Evolutionary conservation across 1,140 invertebrate genomes (phyloP), one percentile per base, ranked within the genome.

Genomic region (Meteorus sp.): DNA sequence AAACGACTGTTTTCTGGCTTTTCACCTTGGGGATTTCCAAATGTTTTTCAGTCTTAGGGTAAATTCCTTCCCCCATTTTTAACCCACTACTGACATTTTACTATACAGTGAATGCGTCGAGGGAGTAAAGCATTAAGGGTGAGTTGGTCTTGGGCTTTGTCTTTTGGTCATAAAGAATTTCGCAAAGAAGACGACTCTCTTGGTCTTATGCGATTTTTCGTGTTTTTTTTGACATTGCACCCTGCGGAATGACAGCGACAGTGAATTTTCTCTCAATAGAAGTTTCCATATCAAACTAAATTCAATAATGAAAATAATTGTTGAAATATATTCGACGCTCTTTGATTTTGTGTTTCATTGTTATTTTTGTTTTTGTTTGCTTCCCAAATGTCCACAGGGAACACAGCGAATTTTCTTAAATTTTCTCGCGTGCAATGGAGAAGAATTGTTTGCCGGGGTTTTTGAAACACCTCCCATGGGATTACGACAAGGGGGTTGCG

Each of bases 1-100:
- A 78, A 80, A 78, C 69, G 73, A 70, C 60, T 44, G 27, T 47
- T 47, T 47, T 22, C 44, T 4, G 44, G 44, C 25, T n/a, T 20
- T n/a, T 22, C 20, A 3, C 9, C 20, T 7, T 11, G 19, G 44
- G 20, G 44, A 25, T 4, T 47, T n/a, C 8, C 44, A 47, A 47
- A 47, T 45, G 43, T 48, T 58, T 37, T 51, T 29, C 13, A 51
- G 48, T 37, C 48, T 47, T 47, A 47, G 20, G 39, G 23, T 27
- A 47, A 39, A 15, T 23, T 11, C 22, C 31, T n/a, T 27, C 19
- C 15, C 35, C 20, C n/a, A n/a, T n/a, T n/a, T n/a, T n/a, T n/a
- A n/a, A n/a, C n/a, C n/a, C n/a, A n/a, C n/a, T n/a, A n/a, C n/a
- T n/a, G n/a, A n/a, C n/a, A n/a, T n/a, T n/a, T n/a, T n/a, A n/a